phyloP scores from a whole-genome alignment of 2,888 invertebrate species.

The Xanthia togata region DNA sequence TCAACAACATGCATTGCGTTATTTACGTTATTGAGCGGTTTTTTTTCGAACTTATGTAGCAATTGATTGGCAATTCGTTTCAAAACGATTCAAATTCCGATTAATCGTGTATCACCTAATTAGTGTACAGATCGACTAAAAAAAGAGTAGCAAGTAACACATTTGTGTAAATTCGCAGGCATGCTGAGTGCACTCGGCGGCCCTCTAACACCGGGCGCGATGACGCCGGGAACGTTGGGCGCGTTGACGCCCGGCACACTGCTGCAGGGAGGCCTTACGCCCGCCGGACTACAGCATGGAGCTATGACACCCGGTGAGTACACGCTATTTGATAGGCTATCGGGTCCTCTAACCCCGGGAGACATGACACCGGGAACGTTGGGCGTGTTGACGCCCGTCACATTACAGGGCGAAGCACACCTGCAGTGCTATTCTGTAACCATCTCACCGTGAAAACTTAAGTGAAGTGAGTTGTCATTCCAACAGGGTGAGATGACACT shows the following conservation, averaged over 20 bases:
- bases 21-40: too few relatives aligned
- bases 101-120: too few relatives aligned
- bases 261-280: constrained; percentile 81
- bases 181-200: constrained; percentile 83
- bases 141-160: constrained; percentile 5
- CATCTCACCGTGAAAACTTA: too few relatives aligned
- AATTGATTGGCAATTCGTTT: too few relatives aligned
- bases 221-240: constrained; percentile 74
- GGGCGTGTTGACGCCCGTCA: constrained; percentile 76
- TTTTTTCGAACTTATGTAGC: too few relatives aligned
- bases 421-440: too few relatives aligned
- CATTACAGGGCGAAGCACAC: too few relatives aligned
- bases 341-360: constrained; percentile 69
- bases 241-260: constrained; percentile 76
- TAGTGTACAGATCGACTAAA: not conserved
- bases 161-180: not conserved
- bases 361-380: constrained; percentile 63
- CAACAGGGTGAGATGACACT: too few relatives aligned
- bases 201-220: constrained; percentile 76
- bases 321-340: not conserved
- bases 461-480: too few relatives aligned
- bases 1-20: too few relatives aligned
- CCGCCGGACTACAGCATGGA: constrained; percentile 81
- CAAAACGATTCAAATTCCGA: too few relatives aligned
- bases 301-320: constrained; percentile 76